Evolutionary conservation across 2,888 invertebrate species (phyloP), one percentile per base, ranked within the genome.

Genomic region (Xanthia icteritia): DNA sequence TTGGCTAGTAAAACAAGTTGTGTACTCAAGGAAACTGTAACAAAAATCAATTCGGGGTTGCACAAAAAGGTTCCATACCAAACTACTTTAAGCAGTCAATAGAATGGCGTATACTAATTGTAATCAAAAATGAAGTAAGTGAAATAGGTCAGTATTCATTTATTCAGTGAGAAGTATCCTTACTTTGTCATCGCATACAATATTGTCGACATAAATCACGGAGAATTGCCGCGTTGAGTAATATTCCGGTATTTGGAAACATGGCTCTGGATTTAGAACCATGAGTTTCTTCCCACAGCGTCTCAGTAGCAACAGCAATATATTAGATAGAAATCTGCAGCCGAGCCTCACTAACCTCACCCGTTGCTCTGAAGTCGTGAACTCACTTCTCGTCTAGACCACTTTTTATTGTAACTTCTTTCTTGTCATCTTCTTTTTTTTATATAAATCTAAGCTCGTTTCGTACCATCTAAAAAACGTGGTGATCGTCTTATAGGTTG

Each of bases 181-280:
- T 60, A 81, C 77, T 63, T 66, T 63, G 83, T 75, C 68, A 54
- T 36, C 23, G 17, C 51, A 31, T 72, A 84, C 74, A 78, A 75
- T 75, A 66, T 75, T 70, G 85, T 66, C 20, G 4, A 31, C 1
- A 20, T 69, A 75, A 82, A 70, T 78, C 81, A 80, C 17, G 0
- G 23, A 69, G 51, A 48, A 72, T 61, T 56, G 48, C n/a, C 5
- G 48, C 31, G 74, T 78, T 84, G 77, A 73, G 60, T 63, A 69
- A 84, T 81, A 69, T 63, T 77, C 48, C 48, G 65, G 74, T 84
- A 83, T 84, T 78, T 73, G 27, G 54, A 48, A 36, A 17, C 15
- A 27, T 56, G 9, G 0, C 17, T 66, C 73, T 72, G 51, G 31
- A 77, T 74, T 39, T 77, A 74, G 73, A 76, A 67, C 15, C 27